phyloP scores from a whole-genome alignment of 2,797 vertebrate species.

The Rhinichthys osculus region DNA sequence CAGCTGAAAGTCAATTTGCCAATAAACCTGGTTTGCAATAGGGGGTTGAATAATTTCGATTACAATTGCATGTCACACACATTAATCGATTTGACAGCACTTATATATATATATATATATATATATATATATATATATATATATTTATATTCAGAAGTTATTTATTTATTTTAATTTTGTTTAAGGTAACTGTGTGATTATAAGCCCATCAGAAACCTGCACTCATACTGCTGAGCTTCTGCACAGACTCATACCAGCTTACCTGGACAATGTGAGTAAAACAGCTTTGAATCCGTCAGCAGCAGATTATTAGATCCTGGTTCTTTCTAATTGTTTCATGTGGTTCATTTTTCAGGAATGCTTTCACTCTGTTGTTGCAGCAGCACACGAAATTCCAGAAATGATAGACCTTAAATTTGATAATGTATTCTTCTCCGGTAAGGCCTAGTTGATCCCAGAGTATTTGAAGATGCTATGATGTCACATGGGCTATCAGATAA shows the following conservation, averaged over 20 bases:
- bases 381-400: slow-evolving; percentile 69
- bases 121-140: too few relatives aligned
- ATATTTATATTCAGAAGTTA: too few relatives aligned
- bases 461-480: neutral
- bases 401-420: slow-evolving; percentile 80
- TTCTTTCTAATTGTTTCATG: slow-evolving; percentile 27
- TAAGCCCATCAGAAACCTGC: slow-evolving; percentile 75
- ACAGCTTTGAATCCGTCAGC: neutral
- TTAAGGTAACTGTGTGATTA: slow-evolving; percentile 79
- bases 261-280: slow-evolving; percentile 79
- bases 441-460: neutral
- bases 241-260: slow-evolving; percentile 75
- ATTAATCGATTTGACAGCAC: too few relatives aligned
- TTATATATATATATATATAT: too few relatives aligned
- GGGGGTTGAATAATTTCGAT: too few relatives aligned
- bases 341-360: slow-evolving; percentile 74
- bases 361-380: slow-evolving; percentile 76
- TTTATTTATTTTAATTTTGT: neutral
- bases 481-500: neutral
- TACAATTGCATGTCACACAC: too few relatives aligned
- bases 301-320: neutral
- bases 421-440: slow-evolving; percentile 63
- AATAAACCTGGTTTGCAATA: too few relatives aligned
- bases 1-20: too few relatives aligned
- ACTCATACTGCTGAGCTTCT: slow-evolving; percentile 77